Conservation (phyloP, 1,140 invertebrate genomes). For the Rhagoletis pomonella region DNA sequence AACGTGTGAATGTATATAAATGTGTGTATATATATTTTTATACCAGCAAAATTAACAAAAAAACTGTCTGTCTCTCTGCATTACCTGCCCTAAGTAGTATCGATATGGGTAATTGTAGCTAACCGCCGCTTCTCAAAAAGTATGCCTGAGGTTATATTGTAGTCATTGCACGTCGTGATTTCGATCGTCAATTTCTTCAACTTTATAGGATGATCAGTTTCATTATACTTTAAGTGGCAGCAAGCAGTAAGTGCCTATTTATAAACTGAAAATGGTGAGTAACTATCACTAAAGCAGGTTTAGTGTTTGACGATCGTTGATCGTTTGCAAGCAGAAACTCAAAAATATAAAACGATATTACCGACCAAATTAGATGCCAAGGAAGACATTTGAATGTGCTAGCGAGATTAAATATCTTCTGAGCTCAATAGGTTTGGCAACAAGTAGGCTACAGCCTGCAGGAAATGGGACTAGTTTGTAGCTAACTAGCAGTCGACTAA, state of each 20-base stretch:
- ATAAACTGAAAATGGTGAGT: not conserved
- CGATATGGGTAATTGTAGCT: not conserved
- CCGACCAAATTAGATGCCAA: too few relatives aligned
- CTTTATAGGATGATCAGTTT: not conserved
- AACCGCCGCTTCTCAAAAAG: not conserved
- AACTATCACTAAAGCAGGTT: not conserved
- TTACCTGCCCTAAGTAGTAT: not conserved
- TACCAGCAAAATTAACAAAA: not conserved
- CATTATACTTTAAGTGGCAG: not conserved
- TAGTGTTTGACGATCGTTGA: not conserved
- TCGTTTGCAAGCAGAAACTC: not conserved
- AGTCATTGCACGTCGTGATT: conserved; percentile 11
- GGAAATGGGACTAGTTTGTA: too few relatives aligned
- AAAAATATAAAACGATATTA: too few relatives aligned
- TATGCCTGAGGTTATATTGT: not conserved
- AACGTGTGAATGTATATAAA: too few relatives aligned
- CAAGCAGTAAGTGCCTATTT: too few relatives aligned
- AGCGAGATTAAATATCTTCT: too few relatives aligned
- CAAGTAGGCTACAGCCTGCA: too few relatives aligned
- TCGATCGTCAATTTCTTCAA: not conserved
- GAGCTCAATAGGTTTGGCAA: too few relatives aligned
- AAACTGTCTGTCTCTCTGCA: not conserved
- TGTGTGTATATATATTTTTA: too few relatives aligned
- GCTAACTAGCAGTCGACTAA: too few relatives aligned
- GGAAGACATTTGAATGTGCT: too few relatives aligned